A percentile compares a stretch with the other conserved stretches of the same genome.
Conservation (phyloP, 2,113 vertebrate genomes). For the Riparia riparia region DNA sequence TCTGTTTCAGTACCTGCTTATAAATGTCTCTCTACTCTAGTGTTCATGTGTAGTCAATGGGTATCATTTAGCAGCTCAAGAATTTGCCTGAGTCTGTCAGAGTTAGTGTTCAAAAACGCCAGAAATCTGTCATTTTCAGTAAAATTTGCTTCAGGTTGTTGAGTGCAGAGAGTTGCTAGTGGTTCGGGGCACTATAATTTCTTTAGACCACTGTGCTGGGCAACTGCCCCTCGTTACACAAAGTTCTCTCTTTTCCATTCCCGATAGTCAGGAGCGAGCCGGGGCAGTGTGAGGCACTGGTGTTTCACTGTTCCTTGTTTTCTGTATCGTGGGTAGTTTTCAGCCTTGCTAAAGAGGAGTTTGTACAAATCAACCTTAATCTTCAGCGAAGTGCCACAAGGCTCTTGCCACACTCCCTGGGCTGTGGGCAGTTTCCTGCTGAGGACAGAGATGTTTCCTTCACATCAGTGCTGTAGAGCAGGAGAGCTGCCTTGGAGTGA, state of each 20-base stretch:
- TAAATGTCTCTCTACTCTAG: background rate
- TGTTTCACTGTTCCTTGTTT: background rate
- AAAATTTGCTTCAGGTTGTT: background rate
- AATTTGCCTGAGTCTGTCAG: background rate
- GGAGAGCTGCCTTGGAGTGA: background rate
- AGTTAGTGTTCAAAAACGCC: background rate
- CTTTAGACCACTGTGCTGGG: background rate
- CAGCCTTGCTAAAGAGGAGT: background rate
- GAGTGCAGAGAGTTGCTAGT: background rate
- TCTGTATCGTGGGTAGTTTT: background rate
- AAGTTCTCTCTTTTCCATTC: background rate
- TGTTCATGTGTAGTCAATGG: background rate
- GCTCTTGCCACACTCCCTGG: background rate
- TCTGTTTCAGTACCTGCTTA: background rate
- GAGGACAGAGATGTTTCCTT: background rate
- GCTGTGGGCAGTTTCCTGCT: background rate
- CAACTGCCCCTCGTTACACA: background rate
- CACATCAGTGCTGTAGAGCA: background rate
- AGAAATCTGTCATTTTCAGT: background rate
- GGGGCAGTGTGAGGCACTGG: background rate
- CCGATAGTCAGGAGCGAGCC: background rate
- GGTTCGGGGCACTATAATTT: background rate
- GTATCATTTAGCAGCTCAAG: background rate
- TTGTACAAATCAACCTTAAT: background rate
- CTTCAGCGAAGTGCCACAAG: background rate